Conservation (phyloP, 1,140 invertebrate genomes). For the Drosophila micromelanica region DNA sequence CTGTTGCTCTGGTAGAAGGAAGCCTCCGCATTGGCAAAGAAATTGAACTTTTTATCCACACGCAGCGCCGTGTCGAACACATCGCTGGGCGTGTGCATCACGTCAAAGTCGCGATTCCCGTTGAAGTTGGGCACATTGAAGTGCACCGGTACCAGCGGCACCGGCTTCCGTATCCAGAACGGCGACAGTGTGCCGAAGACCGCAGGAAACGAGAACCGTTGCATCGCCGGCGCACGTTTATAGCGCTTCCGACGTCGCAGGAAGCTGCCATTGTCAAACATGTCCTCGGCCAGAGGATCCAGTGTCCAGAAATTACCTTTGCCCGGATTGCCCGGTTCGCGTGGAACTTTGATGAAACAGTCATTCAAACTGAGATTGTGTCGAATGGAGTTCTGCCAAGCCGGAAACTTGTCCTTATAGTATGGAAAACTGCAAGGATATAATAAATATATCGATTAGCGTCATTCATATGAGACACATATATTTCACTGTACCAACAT, state of each 20-base stretch:
- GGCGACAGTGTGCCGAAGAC: conserved; percentile 83
- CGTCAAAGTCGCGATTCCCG: conserved; percentile 74
- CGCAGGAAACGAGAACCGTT: conserved; percentile 84
- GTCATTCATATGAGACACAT: neutral
- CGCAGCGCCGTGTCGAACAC: conserved; percentile 70
- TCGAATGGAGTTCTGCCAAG: conserved; percentile 98
- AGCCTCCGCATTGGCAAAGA: conserved; percentile 79
- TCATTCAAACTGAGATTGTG: conserved; percentile 99
- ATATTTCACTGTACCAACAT: too few species aligned
- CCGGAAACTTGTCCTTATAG: conserved; percentile 97
- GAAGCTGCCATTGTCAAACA: conserved; percentile 99
- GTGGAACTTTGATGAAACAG: conserved; percentile 99
- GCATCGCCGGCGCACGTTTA: conserved; percentile 90
- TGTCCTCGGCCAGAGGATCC: conserved; percentile 98
- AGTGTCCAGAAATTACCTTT: conserved; percentile 99
- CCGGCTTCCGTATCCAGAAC: conserved; percentile 85
- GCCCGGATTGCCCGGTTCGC: conserved; percentile 98
- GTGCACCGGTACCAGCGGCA: conserved; percentile 85
- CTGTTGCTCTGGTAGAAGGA: conserved; percentile 68
- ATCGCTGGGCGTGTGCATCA: conserved; percentile 73
- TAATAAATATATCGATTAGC: neutral
- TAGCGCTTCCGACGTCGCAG: conserved; percentile 97
- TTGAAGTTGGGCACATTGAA: conserved; percentile 82
- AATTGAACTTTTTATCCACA: conserved; percentile 81
- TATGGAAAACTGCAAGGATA: conserved; percentile 91